Evolutionary conservation across 2,888 invertebrate species (phyloP).

Genomic region (Cataglyphis rosenhaueri): DNA sequence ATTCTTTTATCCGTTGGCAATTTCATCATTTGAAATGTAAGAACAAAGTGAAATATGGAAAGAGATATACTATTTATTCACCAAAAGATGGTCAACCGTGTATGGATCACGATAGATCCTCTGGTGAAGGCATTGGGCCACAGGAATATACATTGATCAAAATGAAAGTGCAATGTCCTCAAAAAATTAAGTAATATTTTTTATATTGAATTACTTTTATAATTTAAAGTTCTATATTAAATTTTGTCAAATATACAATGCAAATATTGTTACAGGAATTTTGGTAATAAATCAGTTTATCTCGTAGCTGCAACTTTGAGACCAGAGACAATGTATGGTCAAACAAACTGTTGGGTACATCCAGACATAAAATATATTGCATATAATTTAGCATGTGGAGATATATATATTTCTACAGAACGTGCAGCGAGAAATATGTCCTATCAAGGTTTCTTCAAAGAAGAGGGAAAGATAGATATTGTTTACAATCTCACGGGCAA

Average conservation of each 20-base stretch:
- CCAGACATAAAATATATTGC: conserved; percentile 98
- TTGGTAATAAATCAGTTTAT: conserved; percentile 88
- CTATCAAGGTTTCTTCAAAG: conserved; percentile 95
- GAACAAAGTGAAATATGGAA: conserved; percentile 98
- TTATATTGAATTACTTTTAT: conserved; percentile 28
- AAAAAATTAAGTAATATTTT: conserved; percentile 88
- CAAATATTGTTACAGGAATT: conserved; percentile 84
- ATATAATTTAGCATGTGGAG: conserved; percentile 90
- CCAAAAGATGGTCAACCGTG: conserved; percentile 99
- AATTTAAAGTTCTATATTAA: not conserved
- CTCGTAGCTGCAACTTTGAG: conserved; percentile 99
- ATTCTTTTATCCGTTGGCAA: conserved; percentile 99
- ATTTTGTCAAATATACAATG: conserved; percentile 21
- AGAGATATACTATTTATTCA: conserved; percentile 98
- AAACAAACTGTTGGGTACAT: conserved; percentile 99
- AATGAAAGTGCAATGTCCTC: conserved; percentile 92
- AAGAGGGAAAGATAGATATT: conserved; percentile 92
- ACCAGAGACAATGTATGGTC: conserved; percentile 99
- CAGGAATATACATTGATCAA: conserved; percentile 99
- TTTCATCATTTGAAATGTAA: conserved; percentile 93
- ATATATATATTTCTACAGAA: conserved; percentile 94
- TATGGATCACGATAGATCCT: conserved; percentile 99
- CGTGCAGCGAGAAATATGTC: conserved; percentile 98
- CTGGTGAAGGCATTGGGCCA: conserved; percentile 98
- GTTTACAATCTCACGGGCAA: conserved; percentile 90